These are phyloP conservation scores for Hoplias malabaricus DNA, from an alignment of 2,113 vertebrate species.

Conservation along the genomic window DNA sequence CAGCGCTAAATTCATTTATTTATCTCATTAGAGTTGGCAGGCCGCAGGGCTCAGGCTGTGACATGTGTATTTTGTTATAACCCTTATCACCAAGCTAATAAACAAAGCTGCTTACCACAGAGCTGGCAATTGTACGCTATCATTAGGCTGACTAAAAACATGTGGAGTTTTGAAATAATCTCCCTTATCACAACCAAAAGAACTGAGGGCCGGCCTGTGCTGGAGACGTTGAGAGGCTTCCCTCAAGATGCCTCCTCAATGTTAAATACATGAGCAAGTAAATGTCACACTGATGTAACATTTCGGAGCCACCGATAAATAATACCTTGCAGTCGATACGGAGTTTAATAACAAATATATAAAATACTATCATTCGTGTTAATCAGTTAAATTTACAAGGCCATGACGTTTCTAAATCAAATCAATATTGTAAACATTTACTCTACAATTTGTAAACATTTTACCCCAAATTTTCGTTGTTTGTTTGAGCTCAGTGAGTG, in stretches of 20 bases:
- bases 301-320: too few relatives aligned
- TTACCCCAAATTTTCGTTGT: too few relatives aligned
- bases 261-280: too few relatives aligned
- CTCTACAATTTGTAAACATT: too few relatives aligned
- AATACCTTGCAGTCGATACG: too few relatives aligned
- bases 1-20: slow-evolving; percentile 95
- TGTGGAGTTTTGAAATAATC: slow-evolving; percentile 52
- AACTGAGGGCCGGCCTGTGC: neutral
- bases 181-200: slow-evolving; percentile 46
- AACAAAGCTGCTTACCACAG: slow-evolving; percentile 73
- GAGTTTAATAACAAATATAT: too few relatives aligned
- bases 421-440: too few relatives aligned
- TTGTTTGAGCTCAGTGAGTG: too few relatives aligned
- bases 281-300: too few relatives aligned
- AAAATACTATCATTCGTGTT: too few relatives aligned
- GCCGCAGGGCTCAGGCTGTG: slow-evolving; percentile 78
- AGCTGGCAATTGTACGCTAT: slow-evolving; percentile 60
- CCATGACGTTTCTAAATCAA: too few relatives aligned
- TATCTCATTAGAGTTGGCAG: slow-evolving; percentile 91
- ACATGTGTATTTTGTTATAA: slow-evolving; percentile 77
- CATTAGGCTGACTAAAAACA: slow-evolving; percentile 63
- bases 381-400: too few relatives aligned
- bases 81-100: slow-evolving; percentile 70
- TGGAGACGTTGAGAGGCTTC: neutral
- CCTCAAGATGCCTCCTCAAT: neutral